phyloP scores from a whole-genome alignment of 2,113 vertebrate species.

The Choloepus hoffmanni region DNA sequence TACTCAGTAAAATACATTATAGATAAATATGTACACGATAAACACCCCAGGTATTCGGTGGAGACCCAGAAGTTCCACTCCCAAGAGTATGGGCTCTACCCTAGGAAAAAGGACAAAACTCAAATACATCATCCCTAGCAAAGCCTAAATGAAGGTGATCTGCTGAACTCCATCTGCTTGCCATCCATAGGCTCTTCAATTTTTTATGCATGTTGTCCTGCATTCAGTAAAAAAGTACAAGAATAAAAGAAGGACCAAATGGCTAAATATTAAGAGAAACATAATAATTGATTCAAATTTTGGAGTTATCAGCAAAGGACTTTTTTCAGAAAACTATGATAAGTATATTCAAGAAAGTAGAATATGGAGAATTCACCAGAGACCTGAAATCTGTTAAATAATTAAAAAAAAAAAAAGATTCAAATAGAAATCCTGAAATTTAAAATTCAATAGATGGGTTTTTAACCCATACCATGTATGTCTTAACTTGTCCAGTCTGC shows the following conservation, averaged over 20 bases:
- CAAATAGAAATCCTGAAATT: constrained; percentile 45
- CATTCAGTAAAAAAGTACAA: neutral
- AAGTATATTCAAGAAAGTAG: constrained; percentile 49
- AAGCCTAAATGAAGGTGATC: neutral
- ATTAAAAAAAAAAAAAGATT: neutral
- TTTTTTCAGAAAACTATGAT: neutral
- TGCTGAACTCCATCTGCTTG: neutral
- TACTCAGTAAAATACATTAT: neutral
- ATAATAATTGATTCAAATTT: constrained; percentile 38
- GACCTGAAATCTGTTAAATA: neutral
- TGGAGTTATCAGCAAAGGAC: neutral
- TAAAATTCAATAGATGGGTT: neutral
- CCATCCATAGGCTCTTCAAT: neutral
- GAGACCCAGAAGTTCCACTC: neutral
- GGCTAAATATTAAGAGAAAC: constrained; percentile 21
- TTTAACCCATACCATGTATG: neutral
- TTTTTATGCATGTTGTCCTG: neutral
- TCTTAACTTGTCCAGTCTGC: too few relatives aligned
- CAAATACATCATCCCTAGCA: neutral
- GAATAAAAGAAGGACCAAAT: neutral
- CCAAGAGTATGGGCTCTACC: neutral
- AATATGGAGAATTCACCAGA: neutral
- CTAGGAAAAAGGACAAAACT: neutral
- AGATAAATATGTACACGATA: neutral
- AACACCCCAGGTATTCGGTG: neutral